A percentile compares a stretch with the other conserved stretches of the same genome.
phyloP scores from a whole-genome alignment of 2,113 vertebrate genomes.

The Podiceps cristatus region DNA sequence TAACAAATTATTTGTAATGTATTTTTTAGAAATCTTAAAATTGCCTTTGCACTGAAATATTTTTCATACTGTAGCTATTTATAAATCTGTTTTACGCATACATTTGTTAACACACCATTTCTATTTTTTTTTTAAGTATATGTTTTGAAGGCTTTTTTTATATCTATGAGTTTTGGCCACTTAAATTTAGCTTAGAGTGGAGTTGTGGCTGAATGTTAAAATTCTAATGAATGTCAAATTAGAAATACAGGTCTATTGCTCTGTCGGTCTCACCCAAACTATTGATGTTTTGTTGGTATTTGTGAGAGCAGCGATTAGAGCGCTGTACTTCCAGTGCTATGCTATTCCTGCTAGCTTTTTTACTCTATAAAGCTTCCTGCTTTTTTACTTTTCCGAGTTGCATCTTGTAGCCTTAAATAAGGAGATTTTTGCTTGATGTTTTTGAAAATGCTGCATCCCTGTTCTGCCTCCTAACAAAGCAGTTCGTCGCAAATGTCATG shows the following conservation, averaged over 20 bases:
- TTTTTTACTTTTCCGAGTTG: constrained; percentile 58
- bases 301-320: background rate
- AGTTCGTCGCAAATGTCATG: background rate
- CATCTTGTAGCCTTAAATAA: constrained; percentile 76
- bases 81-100: constrained; percentile 76
- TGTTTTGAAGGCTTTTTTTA: constrained; percentile 78
- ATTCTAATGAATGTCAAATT: constrained; percentile 59
- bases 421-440: constrained; percentile 47
- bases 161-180: constrained; percentile 72
- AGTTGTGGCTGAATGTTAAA: constrained; percentile 60
- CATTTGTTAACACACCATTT: constrained; percentile 74
- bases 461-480: constrained; percentile 45
- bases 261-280: background rate
- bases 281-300: background rate
- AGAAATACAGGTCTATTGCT: background rate
- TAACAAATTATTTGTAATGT: constrained; percentile 81
- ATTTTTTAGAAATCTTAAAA: constrained; percentile 83
- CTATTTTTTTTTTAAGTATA: constrained; percentile 79
- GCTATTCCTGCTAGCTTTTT: background rate
- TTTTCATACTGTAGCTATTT: constrained; percentile 84
- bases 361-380: constrained; percentile 10
- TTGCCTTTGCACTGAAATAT: constrained; percentile 83
- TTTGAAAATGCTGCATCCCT: constrained; percentile 42
- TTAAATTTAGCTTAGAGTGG: constrained; percentile 58
- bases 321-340: background rate